phyloP scores from a whole-genome alignment of 2,888 invertebrate species.

The Drosophila suboccidentalis region DNA sequence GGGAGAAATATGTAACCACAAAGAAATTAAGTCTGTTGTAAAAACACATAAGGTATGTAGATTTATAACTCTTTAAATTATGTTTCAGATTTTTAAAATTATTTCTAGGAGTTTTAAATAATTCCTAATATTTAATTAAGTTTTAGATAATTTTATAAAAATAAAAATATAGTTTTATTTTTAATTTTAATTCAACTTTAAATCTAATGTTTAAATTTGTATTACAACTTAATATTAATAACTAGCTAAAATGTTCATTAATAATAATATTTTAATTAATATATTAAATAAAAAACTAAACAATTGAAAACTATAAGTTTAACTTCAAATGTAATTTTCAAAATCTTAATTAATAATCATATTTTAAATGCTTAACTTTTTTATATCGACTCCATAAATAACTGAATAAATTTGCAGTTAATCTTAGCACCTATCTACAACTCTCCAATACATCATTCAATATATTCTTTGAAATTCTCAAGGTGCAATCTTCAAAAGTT shows the following conservation, averaged over 20 bases:
- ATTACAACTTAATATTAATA: too few species aligned
- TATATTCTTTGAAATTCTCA: constrained; percentile 7
- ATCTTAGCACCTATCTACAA: neutral
- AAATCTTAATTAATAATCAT: too few species aligned
- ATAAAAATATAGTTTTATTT: too few species aligned
- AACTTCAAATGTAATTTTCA: too few species aligned
- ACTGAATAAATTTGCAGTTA: neutral
- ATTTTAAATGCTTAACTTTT: neutral
- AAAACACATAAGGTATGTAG: neutral
- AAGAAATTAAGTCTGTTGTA: constrained; percentile 1
- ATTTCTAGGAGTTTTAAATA: neutral
- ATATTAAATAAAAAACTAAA: too few species aligned
- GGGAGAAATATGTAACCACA: constrained; percentile 46
- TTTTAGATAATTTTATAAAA: neutral
- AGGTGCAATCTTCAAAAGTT: constrained; percentile 48
- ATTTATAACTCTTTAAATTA: constrained; percentile 2
- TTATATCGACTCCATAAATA: too few species aligned
- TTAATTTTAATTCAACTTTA: too few species aligned
- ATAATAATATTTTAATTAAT: too few species aligned
- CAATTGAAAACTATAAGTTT: too few species aligned
- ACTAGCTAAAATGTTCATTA: too few species aligned
- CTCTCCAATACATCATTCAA: neutral
- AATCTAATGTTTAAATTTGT: too few species aligned
- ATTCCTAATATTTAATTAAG: neutral
- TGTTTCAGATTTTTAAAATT: neutral